Evolutionary conservation across 2,113 vertebrate species (phyloP).

Genomic region (Morphnarchus princeps): DNA sequence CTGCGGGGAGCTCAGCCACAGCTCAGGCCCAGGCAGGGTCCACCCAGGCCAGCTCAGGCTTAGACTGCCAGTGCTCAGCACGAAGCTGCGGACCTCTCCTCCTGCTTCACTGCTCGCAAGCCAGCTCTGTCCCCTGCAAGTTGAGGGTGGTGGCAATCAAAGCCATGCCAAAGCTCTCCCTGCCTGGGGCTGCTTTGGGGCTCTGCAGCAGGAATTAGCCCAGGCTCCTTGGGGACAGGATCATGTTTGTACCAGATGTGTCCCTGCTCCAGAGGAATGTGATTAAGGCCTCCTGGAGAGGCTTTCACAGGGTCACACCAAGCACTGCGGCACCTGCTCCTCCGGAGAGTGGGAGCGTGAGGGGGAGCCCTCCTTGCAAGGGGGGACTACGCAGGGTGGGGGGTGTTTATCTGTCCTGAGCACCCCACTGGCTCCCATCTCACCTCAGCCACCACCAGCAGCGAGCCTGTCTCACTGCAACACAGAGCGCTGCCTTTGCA

Average conservation of each 20-base stretch:
- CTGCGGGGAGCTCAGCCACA: fast-evolving
- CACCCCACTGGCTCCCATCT: not conserved
- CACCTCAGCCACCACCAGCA: not conserved
- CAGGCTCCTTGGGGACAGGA: constrained; percentile 31
- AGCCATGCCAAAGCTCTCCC: fast-evolving
- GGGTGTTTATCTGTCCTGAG: not conserved
- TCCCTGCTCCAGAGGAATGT: constrained; percentile 57
- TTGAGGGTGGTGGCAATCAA: not conserved
- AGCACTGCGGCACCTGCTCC: constrained; percentile 19
- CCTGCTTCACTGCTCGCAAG: fast-evolving
- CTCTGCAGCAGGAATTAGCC: not conserved
- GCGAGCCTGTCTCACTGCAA: fast-evolving
- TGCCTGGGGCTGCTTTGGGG: not conserved
- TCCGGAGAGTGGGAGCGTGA: not conserved
- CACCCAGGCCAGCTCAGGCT: not conserved
- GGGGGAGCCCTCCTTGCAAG: not conserved
- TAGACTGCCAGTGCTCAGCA: not conserved
- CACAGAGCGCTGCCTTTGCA: not conserved
- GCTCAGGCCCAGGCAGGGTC: not conserved
- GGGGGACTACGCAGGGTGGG: fast-evolving
- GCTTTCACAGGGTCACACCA: not conserved
- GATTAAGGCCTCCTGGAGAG: constrained; percentile 22
- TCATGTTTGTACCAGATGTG: constrained; percentile 59
- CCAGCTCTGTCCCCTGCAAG: not conserved
- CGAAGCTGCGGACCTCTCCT: not conserved